Conservation (phyloP, 2,113 vertebrate species). For the Solea solea region DNA sequence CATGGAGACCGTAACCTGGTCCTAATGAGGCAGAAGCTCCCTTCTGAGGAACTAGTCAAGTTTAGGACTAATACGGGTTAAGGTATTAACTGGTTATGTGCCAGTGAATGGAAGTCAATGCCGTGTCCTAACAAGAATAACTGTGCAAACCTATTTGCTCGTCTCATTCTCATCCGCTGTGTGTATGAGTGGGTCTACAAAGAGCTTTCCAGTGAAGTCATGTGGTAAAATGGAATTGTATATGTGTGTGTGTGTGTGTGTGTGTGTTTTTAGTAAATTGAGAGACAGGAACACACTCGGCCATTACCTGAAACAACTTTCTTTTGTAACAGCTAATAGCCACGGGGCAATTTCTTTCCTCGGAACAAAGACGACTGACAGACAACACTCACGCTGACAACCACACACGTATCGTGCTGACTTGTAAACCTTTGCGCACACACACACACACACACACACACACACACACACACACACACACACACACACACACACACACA, state of each 20-base stretch:
- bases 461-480: constrained; percentile 5
- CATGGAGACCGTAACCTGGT: too few species aligned
- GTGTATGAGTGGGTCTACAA: constrained; percentile 37
- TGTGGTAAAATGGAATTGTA: neutral
- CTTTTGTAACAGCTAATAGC: constrained; percentile 59
- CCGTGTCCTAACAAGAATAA: too few species aligned
- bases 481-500: constrained; percentile 13
- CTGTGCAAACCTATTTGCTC: too few species aligned
- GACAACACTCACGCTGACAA: constrained; percentile 18
- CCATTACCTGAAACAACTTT: constrained; percentile 68
- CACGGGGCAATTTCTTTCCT: constrained; percentile 40
- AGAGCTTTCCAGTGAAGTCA: constrained; percentile 21
- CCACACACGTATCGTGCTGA: constrained; percentile 8
- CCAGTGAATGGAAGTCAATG: too few species aligned
- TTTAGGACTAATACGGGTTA: too few species aligned
- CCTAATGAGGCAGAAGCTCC: too few species aligned
- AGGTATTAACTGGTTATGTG: too few species aligned
- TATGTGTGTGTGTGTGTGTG: constrained; percentile 19
- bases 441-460: constrained; percentile 20
- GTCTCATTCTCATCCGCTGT: neutral
- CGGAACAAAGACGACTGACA: constrained; percentile 52
- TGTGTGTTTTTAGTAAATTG: constrained; percentile 10
- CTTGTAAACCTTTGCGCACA: neutral
- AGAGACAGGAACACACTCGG: constrained; percentile 45
- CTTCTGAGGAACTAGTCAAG: too few species aligned